A percentile compares a stretch with the other conserved stretches of the same genome.
phyloP scores from a whole-genome alignment of 2,888 invertebrate genomes.

The Euplexia lucipara region DNA sequence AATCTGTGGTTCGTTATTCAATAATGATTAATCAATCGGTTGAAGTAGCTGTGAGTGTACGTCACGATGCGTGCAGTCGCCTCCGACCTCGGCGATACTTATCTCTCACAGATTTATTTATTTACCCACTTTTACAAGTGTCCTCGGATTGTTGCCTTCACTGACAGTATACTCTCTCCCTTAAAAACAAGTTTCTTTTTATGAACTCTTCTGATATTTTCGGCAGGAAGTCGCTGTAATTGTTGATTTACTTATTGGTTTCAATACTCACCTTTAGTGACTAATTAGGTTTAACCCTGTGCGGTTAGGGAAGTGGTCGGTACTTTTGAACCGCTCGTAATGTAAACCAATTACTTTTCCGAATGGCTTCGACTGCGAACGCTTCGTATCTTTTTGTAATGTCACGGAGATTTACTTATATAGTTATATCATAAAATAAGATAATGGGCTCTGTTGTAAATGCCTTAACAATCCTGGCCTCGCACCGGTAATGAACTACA shows the following conservation, averaged over 20 bases:
- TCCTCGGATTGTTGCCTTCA: slow-evolving; percentile 62
- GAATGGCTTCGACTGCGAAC: slow-evolving; percentile 21
- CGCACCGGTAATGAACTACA: slow-evolving; percentile 39
- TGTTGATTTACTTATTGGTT: slow-evolving; percentile 3
- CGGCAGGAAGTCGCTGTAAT: slow-evolving; percentile 27
- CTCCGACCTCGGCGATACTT: slow-evolving; percentile 81
- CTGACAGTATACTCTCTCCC: slow-evolving; percentile 39
- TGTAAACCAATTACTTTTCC: slow-evolving; percentile 22
- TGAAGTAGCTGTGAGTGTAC: slow-evolving; percentile 42
- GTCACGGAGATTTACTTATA: slow-evolving; percentile 28
- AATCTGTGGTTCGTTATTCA: slow-evolving; percentile 32
- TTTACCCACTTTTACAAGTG: slow-evolving; percentile 71
- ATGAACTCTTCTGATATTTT: slow-evolving; percentile 29
- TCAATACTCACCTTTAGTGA: slow-evolving; percentile 35
- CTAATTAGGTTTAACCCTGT: slow-evolving; percentile 47
- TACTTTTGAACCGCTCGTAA: slow-evolving; percentile 26
- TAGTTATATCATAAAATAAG: slow-evolving; percentile 15
- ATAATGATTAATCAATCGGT: slow-evolving; percentile 65
- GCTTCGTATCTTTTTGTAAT: slow-evolving; percentile 39
- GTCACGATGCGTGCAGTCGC: slow-evolving; percentile 64
- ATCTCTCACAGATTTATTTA: slow-evolving; percentile 79
- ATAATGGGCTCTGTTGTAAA: slow-evolving; percentile 43
- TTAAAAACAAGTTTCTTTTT: slow-evolving; percentile 5
- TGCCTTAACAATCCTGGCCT: slow-evolving; percentile 27
- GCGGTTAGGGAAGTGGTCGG: slow-evolving; percentile 46